Evolutionary conservation across 1,140 invertebrate genomes (phyloP), one percentile per base, ranked within the genome.

Genomic region (Amyelois transitella): DNA sequence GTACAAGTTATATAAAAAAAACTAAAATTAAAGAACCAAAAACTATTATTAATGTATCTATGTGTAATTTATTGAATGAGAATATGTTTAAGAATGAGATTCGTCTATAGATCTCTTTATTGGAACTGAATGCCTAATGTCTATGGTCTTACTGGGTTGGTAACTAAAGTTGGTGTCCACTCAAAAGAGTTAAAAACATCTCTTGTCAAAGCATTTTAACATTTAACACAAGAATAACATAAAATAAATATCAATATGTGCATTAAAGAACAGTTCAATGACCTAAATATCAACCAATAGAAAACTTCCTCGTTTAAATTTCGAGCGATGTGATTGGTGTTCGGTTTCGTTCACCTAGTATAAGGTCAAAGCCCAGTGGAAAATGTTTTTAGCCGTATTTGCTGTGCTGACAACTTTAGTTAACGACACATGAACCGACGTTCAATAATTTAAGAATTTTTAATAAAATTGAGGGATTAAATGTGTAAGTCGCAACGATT

Each of bases 1-100:
- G 62, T 71, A 69, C 66, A 71, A 72, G 59, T 70, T 69, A 58
- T 70, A 66, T n/a, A 61, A 55, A 72, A 48, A 70, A 64, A 63
- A 59, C 53, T 64, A 71, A 65, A 71, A 70, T 70, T 75, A 78
- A 78, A 81, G 81, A 83, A 86, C 81, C 80, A 85, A 86, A 86
- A 82, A 82, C 74, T 82, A 85, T 80, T 75, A 77, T 81, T 77
- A 83, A 78, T 77, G 68, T 75, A 77, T 73, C 69, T 74, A 72
- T 71, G 64, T 75, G 72, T 81, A 83, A 81, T 75, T 85, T 81
- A 84, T 84, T 81, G 70, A 73, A 77, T 75, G 77, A 65, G 65
- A 69, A 67, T 45, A 47, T 25, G 38, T 55, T 38, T 38, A 60
- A 52, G 50, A 18, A 44, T 24, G 53, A 55, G 57, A 60, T 55